A percentile compares a stretch with the other conserved stretches of the same genome.
These are phyloP conservation scores for Odontothrips loti DNA, from an alignment of 2,888 invertebrate species.

Conservation along the genomic window DNA sequence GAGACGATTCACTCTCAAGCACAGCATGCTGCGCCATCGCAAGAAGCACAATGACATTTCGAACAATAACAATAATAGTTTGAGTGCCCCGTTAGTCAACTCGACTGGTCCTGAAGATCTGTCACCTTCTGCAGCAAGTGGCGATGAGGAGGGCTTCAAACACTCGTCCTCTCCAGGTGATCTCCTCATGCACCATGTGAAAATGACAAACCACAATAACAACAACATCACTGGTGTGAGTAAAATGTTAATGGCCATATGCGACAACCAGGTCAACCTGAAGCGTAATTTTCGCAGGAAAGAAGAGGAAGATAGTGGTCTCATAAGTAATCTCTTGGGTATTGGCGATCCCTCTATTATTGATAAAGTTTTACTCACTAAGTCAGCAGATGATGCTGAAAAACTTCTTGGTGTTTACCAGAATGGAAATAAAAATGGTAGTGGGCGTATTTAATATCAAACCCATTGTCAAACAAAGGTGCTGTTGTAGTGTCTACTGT, in stretches of 20 bases:
- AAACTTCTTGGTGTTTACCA: constrained; percentile 80
- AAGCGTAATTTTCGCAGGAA: neutral
- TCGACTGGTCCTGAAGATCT: neutral
- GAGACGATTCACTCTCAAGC: constrained; percentile 84
- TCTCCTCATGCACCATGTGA: neutral
- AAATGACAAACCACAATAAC: constrained; percentile 31
- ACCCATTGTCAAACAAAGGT: neutral
- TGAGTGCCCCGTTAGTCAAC: neutral
- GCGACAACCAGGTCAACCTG: neutral
- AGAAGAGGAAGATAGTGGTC: constrained; percentile 57
- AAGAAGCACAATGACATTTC: constrained; percentile 69
- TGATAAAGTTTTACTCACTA: constrained; percentile 73
- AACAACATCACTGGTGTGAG: constrained; percentile 20
- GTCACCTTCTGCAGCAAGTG: constrained; percentile 45
- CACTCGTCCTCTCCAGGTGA: neutral
- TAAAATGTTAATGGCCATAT: neutral
- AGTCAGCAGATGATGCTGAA: constrained; percentile 76
- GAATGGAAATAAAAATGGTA: constrained; percentile 45
- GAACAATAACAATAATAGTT: constrained; percentile 47
- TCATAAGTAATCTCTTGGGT: constrained; percentile 85
- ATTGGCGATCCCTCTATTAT: constrained; percentile 81
- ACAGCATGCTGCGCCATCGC: constrained; percentile 89
- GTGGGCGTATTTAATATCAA: neutral
- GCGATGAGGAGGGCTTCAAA: constrained; percentile 47
- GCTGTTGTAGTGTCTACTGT: constrained; percentile 33